Conservation (phyloP, 2,113 vertebrate genomes). For the Paradoxurus hermaphroditus region DNA sequence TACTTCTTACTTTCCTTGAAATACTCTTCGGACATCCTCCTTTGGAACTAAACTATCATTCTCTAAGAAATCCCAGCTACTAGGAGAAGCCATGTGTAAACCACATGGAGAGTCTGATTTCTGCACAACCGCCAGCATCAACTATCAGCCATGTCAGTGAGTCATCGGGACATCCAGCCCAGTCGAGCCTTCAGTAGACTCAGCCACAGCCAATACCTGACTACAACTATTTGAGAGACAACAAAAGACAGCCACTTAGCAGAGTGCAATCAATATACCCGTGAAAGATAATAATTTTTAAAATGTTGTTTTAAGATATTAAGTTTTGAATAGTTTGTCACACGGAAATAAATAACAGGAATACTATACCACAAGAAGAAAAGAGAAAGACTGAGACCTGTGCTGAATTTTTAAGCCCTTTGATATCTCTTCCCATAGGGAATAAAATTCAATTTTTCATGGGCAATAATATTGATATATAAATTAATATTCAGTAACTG, state of each 20-base stretch:
- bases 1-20: not conserved
- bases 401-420: not conserved
- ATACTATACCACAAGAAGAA: not conserved
- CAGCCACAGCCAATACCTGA: not conserved
- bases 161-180: not conserved
- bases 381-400: not conserved
- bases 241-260: not conserved
- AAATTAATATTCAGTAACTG: not conserved
- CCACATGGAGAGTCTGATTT: not conserved
- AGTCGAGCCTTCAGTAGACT: not conserved
- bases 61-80: not conserved
- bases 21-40: not conserved
- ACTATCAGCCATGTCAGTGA: not conserved
- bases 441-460: not conserved
- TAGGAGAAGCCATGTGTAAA: not conserved
- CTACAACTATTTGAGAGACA: not conserved
- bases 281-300: not conserved
- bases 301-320: not conserved
- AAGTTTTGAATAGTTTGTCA: not conserved
- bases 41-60: not conserved
- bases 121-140: not conserved
- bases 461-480: not conserved
- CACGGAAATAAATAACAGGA: not conserved
- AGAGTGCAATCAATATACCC: not conserved
- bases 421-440: not conserved